These are phyloP conservation scores for Tenrec ecaudatus DNA, from an alignment of 2,113 vertebrate genomes.

Conservation along the genomic window DNA sequence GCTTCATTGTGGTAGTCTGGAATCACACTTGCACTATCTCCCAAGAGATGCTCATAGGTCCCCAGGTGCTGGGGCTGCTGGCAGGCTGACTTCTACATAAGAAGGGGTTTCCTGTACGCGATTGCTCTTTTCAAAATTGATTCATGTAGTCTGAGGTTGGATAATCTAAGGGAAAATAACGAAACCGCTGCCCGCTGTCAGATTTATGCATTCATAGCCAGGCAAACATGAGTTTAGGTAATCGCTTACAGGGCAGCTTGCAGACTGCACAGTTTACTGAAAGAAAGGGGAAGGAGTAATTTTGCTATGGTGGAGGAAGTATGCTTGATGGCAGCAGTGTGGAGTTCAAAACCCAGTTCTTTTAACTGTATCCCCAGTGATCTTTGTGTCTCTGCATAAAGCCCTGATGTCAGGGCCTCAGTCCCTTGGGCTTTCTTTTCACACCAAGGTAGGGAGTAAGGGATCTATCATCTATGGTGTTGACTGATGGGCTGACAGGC, in stretches of 20 bases:
- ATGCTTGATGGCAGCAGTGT: background rate
- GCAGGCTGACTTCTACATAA: conserved; percentile 27
- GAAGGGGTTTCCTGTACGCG: background rate
- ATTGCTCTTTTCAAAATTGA: conserved; percentile 33
- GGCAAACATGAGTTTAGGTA: background rate
- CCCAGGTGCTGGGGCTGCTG: conserved; percentile 4
- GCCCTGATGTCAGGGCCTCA: conserved; percentile 14
- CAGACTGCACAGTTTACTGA: conserved; percentile 18
- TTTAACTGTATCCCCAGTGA: background rate
- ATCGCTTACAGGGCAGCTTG: background rate
- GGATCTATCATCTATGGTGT: background rate
- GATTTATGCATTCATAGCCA: conserved; percentile 14
- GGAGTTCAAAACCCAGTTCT: background rate
- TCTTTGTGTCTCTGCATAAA: background rate
- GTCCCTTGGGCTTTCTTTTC: conserved; percentile 31
- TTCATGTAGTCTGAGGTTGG: background rate
- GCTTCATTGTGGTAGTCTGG: too few species aligned
- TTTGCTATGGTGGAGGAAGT: conserved; percentile 11
- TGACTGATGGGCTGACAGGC: background rate
- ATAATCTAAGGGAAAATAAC: conserved; percentile 32
- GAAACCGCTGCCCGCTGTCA: background rate
- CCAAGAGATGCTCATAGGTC: too few species aligned
- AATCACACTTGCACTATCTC: too few species aligned
- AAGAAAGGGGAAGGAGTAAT: conserved; percentile 31
- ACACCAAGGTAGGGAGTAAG: background rate